A percentile compares a stretch with the other conserved stretches of the same genome.
phyloP scores from a whole-genome alignment of 2,797 vertebrate species.

The Coracias cyanogaster region DNA sequence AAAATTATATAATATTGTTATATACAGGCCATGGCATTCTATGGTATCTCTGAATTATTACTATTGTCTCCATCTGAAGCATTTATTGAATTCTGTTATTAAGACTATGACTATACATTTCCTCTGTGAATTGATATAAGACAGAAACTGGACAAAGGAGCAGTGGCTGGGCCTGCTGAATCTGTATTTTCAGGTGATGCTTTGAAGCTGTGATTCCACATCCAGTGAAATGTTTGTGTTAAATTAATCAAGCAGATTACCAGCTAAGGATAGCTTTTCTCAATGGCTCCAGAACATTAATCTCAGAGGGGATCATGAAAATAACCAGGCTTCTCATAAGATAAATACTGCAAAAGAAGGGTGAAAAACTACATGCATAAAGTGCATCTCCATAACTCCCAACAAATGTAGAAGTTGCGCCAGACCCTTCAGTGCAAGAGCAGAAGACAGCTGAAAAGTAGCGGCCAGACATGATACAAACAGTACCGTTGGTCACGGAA shows the following conservation, averaged over 20 bases:
- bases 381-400: background rate
- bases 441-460: background rate
- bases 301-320: background rate
- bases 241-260: background rate
- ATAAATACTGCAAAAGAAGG: background rate
- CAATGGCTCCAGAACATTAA: background rate
- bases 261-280: background rate
- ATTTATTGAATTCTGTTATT: constrained; percentile 13
- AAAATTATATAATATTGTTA: background rate
- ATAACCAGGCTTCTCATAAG: background rate
- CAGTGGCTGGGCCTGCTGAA: background rate
- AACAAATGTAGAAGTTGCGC: background rate
- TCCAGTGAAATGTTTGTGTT: background rate
- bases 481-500: background rate
- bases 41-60: background rate
- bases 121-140: background rate
- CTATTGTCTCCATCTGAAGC: background rate
- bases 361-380: background rate
- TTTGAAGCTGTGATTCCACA: background rate
- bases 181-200: background rate
- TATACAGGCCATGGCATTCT: background rate
- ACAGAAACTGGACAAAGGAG: background rate
- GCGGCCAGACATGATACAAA: background rate
- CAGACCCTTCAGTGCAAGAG: background rate
- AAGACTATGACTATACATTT: background rate